phyloP scores from a whole-genome alignment of 2,113 vertebrate species.

The Papio anubis region DNA sequence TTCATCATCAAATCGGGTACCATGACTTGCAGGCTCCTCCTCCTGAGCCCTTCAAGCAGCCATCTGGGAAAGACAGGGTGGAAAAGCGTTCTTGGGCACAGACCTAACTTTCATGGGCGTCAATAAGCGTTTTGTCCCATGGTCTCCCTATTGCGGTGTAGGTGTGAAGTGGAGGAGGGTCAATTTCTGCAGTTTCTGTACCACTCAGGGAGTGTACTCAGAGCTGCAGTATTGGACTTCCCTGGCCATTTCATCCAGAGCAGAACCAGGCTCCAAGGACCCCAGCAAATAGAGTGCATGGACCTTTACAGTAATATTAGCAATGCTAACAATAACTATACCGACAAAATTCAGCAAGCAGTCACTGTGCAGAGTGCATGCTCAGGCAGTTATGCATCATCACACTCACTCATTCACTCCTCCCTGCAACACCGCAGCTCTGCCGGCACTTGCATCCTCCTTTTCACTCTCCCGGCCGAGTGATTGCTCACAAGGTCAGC shows the following conservation, averaged over 20 bases:
- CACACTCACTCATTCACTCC: neutral
- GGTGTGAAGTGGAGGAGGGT: no score
- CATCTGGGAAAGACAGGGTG: neutral
- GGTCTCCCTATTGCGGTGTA: neutral
- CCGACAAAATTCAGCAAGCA: no score
- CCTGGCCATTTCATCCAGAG: neutral
- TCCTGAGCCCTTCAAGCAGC: neutral
- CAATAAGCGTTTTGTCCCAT: rapidly evolving
- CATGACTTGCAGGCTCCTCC: neutral
- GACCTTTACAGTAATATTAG: no score
- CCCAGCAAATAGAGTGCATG: neutral
- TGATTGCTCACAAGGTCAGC: no score
- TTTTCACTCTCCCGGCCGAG: rapidly evolving
- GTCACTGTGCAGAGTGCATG: neutral
- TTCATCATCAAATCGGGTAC: no score
- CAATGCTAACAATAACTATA: neutral
- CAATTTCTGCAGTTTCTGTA: neutral
- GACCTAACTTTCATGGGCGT: neutral
- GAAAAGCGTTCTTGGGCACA: neutral
- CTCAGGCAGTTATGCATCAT: neutral
- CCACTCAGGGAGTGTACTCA: neutral
- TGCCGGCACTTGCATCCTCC: neutral
- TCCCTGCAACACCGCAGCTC: neutral
- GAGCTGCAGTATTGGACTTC: neutral
- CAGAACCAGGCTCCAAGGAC: neutral